Evolutionary conservation across 2,888 invertebrate genomes (phyloP).

Genomic region (Gnatocerus cornutus): DNA sequence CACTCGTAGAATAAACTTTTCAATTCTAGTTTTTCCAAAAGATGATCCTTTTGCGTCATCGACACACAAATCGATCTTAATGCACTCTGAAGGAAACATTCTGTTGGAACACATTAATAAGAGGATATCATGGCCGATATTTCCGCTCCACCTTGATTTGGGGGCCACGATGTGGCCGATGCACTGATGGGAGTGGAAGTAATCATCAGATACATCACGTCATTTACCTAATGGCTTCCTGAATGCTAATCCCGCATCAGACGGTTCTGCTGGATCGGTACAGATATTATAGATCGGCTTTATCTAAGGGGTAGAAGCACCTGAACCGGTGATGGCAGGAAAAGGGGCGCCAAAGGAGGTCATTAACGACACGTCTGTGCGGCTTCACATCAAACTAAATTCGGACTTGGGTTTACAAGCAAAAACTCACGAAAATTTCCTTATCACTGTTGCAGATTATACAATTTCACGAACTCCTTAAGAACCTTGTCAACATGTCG

Average conservation of each 20-base stretch:
- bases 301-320: constrained; percentile 23
- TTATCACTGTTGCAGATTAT: not conserved
- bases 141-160: constrained; percentile 62
- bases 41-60: constrained; percentile 3
- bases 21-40: constrained; percentile 16
- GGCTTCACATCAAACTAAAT: not conserved
- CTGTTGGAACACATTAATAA: constrained; percentile 40
- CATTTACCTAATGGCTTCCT: constrained; percentile 72
- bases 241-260: constrained; percentile 70
- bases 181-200: constrained; percentile 66
- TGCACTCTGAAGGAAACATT: constrained; percentile 14
- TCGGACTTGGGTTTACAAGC: too few relatives aligned
- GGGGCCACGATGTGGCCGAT: constrained; percentile 49
- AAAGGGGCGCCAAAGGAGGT: not conserved
- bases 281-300: constrained; percentile 31
- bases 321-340: constrained; percentile 33
- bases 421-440: not conserved
- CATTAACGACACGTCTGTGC: constrained; percentile 10
- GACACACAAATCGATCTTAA: constrained; percentile 20
- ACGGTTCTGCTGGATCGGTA: constrained; percentile 22
- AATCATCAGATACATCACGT: constrained; percentile 71
- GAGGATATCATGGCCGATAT: constrained; percentile 64
- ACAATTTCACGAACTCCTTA: constrained; percentile 4
- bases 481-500: not conserved
- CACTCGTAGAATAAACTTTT: constrained; percentile 30